Evolutionary conservation across 1,140 invertebrate species (phyloP).

Genomic region (Galendromus occidentalis): DNA sequence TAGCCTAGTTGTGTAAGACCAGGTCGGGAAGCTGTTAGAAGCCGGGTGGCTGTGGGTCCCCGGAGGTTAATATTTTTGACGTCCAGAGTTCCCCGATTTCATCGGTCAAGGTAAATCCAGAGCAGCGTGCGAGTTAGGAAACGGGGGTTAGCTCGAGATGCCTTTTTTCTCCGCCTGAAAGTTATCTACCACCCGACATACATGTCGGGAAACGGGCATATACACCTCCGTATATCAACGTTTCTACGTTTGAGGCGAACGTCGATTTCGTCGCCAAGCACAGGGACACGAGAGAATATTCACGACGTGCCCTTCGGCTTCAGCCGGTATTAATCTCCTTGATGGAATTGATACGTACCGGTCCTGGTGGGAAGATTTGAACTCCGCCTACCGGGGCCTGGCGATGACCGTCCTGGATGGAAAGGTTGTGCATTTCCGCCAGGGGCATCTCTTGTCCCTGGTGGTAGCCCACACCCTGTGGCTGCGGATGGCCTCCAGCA

Average conservation of each 20-base stretch:
- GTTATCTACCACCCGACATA: too few relatives aligned
- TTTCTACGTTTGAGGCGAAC: too few relatives aligned
- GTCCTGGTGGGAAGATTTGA: conserved; percentile 37
- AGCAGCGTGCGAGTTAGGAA: neutral
- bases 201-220: too few relatives aligned
- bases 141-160: too few relatives aligned
- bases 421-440: conserved; percentile 9
- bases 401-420: conserved; percentile 1
- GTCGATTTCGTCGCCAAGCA: too few relatives aligned
- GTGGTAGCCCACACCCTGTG: neutral
- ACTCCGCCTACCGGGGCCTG: conserved; percentile 32
- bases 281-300: too few relatives aligned
- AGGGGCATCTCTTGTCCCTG: conserved; percentile 8
- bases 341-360: conserved; percentile 32
- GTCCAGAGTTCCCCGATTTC: neutral
- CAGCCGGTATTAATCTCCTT: too few relatives aligned
- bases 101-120: neutral
- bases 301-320: too few relatives aligned
- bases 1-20: conserved; percentile 12
- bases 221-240: too few relatives aligned
- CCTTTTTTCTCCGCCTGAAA: too few relatives aligned
- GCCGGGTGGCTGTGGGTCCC: neutral
- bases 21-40: conserved; percentile 11
- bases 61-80: neutral
- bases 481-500: neutral